Base-by-base conservation (phyloP, 2,113 vertebrate genomes). In the Nothobranchius furzeri region DNA sequence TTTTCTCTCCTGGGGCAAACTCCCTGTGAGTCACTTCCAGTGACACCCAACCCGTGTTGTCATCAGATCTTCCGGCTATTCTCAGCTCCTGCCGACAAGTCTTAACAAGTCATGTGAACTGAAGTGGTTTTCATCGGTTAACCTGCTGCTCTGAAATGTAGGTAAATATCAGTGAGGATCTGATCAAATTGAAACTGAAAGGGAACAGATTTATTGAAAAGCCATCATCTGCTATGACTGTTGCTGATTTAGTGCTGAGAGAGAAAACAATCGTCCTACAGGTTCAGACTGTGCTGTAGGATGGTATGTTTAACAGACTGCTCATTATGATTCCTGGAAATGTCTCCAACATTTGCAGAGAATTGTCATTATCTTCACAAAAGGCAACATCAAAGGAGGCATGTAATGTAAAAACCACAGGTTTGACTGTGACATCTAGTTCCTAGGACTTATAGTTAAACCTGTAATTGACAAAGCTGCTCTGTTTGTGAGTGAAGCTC, bases 1-100 rank as follows among this genome's bases (percentile, higher is more conserved):
- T 85, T 68, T 20, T 20, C 20, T 20, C 36, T 81, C 81, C 78
- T 79, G 3, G n/a, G 79, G 79, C 64, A 7, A 59, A 47, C 64
- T 75, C 50, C 46, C 13, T 61, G 17, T 83, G 77, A 86, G 53
- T 90, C 85, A 88, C 67, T 58, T 49, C 79, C 78, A 73, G 73
- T 76, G 81, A 84, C 83, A 87, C 57, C 36, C 71, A 79, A 75
- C 63, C 69, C 17, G 45, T 70, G 46, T 70, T 48, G 17, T 71
- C 69, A 50, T 66, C 68, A 37, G 12, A 15, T 74, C 80, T 73
- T 70, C 37, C 6, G 71, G 74, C 59, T 24, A 58, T 74, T 82
- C 56, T 72, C 15, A 40, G 40, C 43, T 77, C 50, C 53, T 12
- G 7, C 17, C 12, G 17, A n/a, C 82, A 84, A 71, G 79, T 80